phyloP scores from a whole-genome alignment of 2,888 invertebrate genomes.

The Chaetogeoica ovagalla region DNA sequence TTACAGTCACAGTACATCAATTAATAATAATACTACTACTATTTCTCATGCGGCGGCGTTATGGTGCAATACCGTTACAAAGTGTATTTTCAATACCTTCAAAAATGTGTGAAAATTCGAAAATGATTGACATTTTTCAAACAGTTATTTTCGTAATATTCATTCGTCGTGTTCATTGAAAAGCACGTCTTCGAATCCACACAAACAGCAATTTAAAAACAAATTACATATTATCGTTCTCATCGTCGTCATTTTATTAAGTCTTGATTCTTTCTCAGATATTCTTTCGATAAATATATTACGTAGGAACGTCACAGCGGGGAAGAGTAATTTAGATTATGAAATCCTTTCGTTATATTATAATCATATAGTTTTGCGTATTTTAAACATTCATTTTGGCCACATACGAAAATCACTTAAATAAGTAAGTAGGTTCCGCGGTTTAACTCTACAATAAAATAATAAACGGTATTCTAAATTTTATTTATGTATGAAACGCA shows the following conservation, averaged over 20 bases:
- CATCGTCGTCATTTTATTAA: not conserved
- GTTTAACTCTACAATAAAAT: not conserved
- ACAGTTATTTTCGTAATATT: not conserved
- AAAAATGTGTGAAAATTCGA: too few species aligned
- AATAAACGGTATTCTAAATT: not conserved
- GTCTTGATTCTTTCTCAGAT: not conserved
- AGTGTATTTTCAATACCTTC: too few species aligned
- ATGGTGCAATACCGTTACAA: too few species aligned
- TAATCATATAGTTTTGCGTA: not conserved
- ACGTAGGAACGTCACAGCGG: not conserved
- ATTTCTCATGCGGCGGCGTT: too few species aligned
- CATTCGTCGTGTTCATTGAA: not conserved
- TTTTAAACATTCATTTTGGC: not conserved
- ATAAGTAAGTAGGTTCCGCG: conserved; percentile 12
- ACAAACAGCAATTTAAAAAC: not conserved
- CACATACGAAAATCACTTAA: conserved; percentile 7
- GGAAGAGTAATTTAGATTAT: not conserved
- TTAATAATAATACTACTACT: too few species aligned
- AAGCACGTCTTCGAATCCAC: not conserved
- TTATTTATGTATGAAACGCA: not conserved
- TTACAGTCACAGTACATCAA: too few species aligned
- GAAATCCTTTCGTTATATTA: not conserved
- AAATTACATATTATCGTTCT: not conserved
- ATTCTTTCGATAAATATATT: not conserved
- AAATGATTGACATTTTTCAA: not conserved